These are phyloP conservation scores for Salticus scenicus DNA, from an alignment of 2,888 invertebrate genomes.

Conservation along the genomic window DNA sequence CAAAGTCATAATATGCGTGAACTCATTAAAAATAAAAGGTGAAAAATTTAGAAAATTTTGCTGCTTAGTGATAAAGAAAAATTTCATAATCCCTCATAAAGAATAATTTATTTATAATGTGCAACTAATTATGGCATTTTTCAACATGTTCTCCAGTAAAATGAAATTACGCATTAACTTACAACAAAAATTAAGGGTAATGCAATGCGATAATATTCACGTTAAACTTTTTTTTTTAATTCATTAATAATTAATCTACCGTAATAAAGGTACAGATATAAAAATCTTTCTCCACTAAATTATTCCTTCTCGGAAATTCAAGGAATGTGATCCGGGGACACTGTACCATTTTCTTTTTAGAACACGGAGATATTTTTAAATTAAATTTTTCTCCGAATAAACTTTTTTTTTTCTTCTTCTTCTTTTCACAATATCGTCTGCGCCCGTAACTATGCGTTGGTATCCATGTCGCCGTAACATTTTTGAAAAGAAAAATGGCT, in stretches of 20 bases:
- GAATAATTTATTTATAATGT: not conserved
- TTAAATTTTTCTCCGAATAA: constrained; percentile 37
- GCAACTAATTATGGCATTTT: not conserved
- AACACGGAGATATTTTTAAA: constrained; percentile 37
- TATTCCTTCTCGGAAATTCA: constrained; percentile 6
- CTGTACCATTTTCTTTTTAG: not conserved
- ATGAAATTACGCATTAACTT: not conserved
- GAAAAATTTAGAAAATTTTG: not conserved
- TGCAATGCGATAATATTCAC: not conserved
- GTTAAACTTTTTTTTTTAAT: not conserved
- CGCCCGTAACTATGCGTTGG: not conserved
- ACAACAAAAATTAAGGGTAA: not conserved
- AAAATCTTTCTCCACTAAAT: not conserved
- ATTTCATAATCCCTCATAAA: not conserved
- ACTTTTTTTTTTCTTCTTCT: constrained; percentile 21
- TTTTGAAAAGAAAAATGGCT: not conserved
- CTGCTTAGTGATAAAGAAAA: not conserved
- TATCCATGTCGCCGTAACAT: not conserved
- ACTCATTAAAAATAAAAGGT: no score
- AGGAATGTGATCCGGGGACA: not conserved
- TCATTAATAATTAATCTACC: constrained; percentile 7
- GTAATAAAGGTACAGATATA: not conserved
- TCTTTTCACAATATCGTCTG: not conserved
- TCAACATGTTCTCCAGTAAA: not conserved
- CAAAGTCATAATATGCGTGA: no score